These are phyloP conservation scores for Austrofundulus limnaeus DNA, from an alignment of 2,113 vertebrate species.

Conservation along the genomic window DNA sequence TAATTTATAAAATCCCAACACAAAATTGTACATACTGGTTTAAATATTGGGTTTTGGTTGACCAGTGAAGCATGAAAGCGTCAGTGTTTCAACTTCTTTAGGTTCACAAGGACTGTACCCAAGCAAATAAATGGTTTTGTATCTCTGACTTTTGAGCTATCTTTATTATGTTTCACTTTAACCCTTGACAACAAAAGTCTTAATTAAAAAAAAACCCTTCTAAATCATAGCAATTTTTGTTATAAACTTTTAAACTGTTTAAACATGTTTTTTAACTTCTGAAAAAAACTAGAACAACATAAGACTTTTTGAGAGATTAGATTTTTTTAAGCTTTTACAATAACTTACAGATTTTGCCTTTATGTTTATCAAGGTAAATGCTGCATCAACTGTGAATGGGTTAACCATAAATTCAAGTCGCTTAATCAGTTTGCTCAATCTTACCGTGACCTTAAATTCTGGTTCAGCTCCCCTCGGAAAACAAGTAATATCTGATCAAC, in stretches of 20 bases:
- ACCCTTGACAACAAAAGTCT: no score
- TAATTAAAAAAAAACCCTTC: no score
- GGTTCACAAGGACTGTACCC: background rate
- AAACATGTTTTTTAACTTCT: no score
- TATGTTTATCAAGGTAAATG: no score
- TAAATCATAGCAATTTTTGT: no score
- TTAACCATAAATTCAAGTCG: background rate
- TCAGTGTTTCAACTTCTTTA: background rate
- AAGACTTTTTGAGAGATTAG: no score
- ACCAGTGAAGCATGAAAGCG: background rate
- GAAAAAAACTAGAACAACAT: no score
- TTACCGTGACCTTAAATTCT: background rate
- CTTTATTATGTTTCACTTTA: no score
- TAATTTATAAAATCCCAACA: background rate
- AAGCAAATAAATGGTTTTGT: background rate
- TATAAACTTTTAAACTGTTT: no score
- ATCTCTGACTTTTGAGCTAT: background rate
- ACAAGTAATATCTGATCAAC: background rate
- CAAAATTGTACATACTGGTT: background rate
- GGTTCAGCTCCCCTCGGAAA: background rate
- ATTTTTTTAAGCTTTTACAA: background rate
- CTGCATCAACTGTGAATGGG: background rate
- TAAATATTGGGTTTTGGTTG: background rate
- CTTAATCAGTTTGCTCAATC: background rate
- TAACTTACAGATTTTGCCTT: background rate